Base-by-base conservation (phyloP, 2,113 vertebrate genomes). In the Pollimyrus isidori region DNA sequence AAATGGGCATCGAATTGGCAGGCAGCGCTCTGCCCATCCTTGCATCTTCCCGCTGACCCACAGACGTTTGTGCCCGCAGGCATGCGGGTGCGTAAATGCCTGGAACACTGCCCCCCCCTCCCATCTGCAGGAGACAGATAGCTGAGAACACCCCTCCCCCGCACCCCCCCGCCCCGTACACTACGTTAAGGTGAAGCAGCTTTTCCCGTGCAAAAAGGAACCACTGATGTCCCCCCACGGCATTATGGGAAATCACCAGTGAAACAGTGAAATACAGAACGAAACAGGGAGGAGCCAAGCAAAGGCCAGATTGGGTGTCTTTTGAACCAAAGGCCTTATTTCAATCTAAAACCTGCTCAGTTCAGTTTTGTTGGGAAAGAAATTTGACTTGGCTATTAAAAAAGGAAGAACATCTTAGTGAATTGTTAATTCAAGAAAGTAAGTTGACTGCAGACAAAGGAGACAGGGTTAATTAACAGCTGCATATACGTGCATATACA, bases 1-100 rank as follows among this genome's bases (percentile, higher is more conserved):
- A 89, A 92, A 93, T 21, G 90, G 92, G 83, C 91, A 92, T 82
- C 35, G 94, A 83, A 82, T 1, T 9, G 26, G 91, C 84, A 88
- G 58, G 19, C 30, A 89, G 91, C 52, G 1, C 45, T 53, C 90
- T 91, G 88, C 89, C 87, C 89, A 87, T 89, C 86, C 50, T 73
- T 58, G 88, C 45, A 21, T 89, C 92, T 89, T 49, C 23, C 90
- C 88, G 89, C 30, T 88, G 3, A 21, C 23, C 4, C 39, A 53
- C 7, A 30, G 15, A 7, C 52, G 30, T 62, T 11, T 88, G 46
- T 88, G 69, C 58, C 21, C 42, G 30, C 39, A 35, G 26, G 19
- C 35, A 1, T 30, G 48, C 30, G 65, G 15, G 62, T 73, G 62
- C 49, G 65, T 39, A 50, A 9, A 50, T 26, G 88, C 46, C n/a